phyloP scores from a whole-genome alignment of 2,797 vertebrate genomes.

The Gymnothorax javanicus region DNA sequence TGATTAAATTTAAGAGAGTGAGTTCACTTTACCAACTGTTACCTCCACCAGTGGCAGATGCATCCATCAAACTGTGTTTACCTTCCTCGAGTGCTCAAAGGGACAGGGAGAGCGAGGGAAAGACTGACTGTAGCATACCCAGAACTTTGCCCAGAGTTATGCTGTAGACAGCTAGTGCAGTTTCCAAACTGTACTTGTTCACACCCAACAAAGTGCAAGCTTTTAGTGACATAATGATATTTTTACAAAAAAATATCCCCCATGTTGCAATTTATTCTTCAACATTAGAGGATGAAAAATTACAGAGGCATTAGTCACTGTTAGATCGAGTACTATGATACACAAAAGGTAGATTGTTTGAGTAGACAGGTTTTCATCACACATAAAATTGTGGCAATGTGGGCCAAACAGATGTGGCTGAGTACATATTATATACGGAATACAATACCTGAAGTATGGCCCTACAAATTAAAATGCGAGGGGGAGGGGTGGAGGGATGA shows the following conservation, averaged over 20 bases:
- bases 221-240: not conserved
- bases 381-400: not conserved
- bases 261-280: not conserved
- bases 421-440: not conserved
- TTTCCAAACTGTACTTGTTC: not conserved
- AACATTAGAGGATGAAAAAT: not conserved
- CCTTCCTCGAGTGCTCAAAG: not conserved
- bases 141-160: not conserved
- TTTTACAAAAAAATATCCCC: not conserved
- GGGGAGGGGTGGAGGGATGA: not conserved
- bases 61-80: slow-evolving; percentile 7
- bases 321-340: not conserved
- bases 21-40: not conserved
- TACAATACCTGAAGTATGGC: not conserved
- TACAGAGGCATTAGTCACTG: too few species aligned
- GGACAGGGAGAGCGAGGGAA: not conserved
- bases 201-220: not conserved
- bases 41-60: not conserved
- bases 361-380: not conserved
- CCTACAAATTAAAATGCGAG: not conserved
- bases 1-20: not conserved
- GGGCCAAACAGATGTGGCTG: not conserved
- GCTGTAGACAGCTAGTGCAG: not conserved
- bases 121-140: not conserved
- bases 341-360: not conserved